Base-by-base conservation (phyloP, 2,888 invertebrate genomes). In the Oligia latruncula region DNA sequence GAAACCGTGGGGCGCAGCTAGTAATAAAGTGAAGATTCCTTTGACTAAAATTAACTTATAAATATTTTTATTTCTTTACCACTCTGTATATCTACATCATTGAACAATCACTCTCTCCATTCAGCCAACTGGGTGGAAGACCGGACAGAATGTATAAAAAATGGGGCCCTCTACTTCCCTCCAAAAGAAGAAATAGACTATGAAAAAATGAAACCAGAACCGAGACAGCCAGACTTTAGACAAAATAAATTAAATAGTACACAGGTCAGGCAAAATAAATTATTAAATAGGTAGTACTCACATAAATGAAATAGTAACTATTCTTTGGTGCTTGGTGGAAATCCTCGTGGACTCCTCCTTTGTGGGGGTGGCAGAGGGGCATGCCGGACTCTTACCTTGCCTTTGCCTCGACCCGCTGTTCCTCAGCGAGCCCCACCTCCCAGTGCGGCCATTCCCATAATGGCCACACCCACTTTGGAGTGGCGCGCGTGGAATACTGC, bases 81-180 rank as follows among this genome's bases (percentile, higher is more conserved):
- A 40, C 5, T 3, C 20, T 71, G 3, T 11, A 13, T 52, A 17
- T 11, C 4, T 71, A 71, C 40, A 17, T 67, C 20, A 49, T 62
- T 35, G 29, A 66, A 11, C 11, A 23, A 29, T n/a, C 4, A 62
- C 23, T 40, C 0, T 23, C 68, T 80, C 67, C 62, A 68, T 85
- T 65, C 84, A 97, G 97, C 94, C 8, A 96, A 96, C 85, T 97
- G 97, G 96, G 96, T 97, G 5, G 96, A 96, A 91, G 95, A 96
- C 65, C 92, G 95, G 81, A 95, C 92, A 29, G 95, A 96, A 91
- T 96, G 96, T 84, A 93, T 95, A 2, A 94, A 93, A 88, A 82
- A 78, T 13, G 95, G 95, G 3, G 94, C 94, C 0, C 86, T 95
- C 0, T 96, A 96, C 87, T 95, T 95, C 78, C 95, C 96, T 65